Evolutionary conservation across 2,113 vertebrate genomes (phyloP).

Genomic region (Oreochromis spilurus): DNA sequence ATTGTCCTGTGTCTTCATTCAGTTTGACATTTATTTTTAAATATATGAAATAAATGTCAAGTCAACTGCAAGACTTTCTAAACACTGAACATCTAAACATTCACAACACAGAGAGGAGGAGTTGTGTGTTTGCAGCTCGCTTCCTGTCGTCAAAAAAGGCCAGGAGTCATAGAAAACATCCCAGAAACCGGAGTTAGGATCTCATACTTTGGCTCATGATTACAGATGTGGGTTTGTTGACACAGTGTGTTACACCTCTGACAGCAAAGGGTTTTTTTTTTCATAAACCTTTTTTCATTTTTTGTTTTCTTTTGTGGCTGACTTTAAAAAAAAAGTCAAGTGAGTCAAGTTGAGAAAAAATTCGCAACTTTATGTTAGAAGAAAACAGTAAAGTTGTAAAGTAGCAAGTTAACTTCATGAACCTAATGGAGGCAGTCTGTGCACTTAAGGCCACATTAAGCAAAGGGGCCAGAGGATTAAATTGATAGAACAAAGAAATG

Average conservation of each 20-base stretch:
- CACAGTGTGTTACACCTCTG: neutral
- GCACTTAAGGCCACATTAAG: neutral
- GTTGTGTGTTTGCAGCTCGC: neutral
- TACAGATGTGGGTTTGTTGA: neutral
- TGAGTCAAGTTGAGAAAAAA: neutral
- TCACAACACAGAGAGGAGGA: neutral
- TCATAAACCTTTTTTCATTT: neutral
- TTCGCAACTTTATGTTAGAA: neutral
- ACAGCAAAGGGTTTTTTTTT: neutral
- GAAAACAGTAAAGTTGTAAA: neutral
- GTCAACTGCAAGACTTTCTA: neutral
- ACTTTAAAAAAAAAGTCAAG: neutral
- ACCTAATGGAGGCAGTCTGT: neutral
- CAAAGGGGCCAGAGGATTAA: neutral
- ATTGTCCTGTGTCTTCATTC: neutral
- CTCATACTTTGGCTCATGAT: neutral
- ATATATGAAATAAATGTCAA: neutral
- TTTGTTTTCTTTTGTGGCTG: neutral
- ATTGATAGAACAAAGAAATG: neutral
- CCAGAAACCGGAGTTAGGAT: neutral
- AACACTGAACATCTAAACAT: neutral
- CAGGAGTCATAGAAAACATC: neutral
- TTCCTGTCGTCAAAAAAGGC: neutral
- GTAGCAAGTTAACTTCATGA: neutral
- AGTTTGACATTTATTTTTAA: neutral